Percentiles rank a stretch among this genome's conserved stretches.
phyloP scores from a whole-genome alignment of 2,888 invertebrate species.

The Coenonympha glycerion region DNA sequence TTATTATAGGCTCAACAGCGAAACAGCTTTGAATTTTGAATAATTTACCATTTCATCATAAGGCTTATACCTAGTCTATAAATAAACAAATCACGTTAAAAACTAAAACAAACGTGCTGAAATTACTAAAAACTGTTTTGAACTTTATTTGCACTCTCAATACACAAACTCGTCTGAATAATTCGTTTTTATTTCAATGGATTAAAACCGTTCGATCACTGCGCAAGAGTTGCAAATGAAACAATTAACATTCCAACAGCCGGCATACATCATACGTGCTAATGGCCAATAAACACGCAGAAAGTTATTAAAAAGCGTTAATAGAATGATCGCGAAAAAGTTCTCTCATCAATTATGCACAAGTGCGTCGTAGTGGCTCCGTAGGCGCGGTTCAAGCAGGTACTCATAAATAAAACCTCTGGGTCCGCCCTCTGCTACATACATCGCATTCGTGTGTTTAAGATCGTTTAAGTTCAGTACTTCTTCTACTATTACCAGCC shows the following conservation, averaged over 20 bases:
- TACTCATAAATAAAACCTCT: conserved; percentile 57
- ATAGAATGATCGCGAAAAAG: conserved; percentile 27
- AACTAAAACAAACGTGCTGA: neutral
- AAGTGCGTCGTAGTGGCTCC: conserved; percentile 54
- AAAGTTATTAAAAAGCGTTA: conserved; percentile 25
- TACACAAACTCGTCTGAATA: neutral
- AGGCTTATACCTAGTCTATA: neutral
- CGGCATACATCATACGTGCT: conserved; percentile 8
- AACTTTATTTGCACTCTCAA: neutral
- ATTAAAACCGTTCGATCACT: neutral
- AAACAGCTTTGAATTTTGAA: neutral
- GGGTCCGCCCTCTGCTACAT: conserved; percentile 46
- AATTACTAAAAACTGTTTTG: neutral
- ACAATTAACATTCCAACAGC: conserved; percentile 13
- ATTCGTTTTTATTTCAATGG: neutral
- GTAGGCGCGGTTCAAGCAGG: conserved; percentile 51
- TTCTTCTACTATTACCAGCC: neutral
- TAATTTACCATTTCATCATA: neutral
- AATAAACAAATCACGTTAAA: too few relatives aligned
- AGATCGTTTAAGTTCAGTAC: neutral
- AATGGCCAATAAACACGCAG: conserved; percentile 20
- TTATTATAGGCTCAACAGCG: neutral
- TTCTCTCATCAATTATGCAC: conserved; percentile 41
- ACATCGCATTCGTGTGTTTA: neutral
- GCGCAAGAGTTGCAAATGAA: conserved; percentile 11